Base-by-base conservation (phyloP, 2,797 vertebrate genomes). In the Gallinago solitaria region DNA sequence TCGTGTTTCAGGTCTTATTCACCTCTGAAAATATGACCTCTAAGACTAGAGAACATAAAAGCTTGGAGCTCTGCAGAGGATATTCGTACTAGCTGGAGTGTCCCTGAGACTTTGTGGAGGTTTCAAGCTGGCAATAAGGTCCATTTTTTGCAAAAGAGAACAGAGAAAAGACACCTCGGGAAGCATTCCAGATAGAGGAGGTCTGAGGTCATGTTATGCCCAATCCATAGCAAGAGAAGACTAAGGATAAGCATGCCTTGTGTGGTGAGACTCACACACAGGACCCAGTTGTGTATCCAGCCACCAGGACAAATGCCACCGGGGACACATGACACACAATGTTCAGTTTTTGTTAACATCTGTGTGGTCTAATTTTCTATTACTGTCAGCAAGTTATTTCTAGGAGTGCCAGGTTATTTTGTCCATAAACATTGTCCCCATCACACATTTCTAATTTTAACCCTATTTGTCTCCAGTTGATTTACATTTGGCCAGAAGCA, bases 371-470 rank as follows among this genome's bases (percentile, higher is more conserved):
- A 96, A 94, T 97, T 97, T 97, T 96, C 96, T 96, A 87, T 96
- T 94, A 89, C 95, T 97, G 97, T 97, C 97, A 97, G 97, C 97
- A 96, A 96, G 93, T 95, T 97, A 96, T 98, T 98, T 98, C 97
- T 88, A 95, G 75, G 91, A 94, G 97, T 94, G 95, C 97, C 96
- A 97, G 96, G 97, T 98, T 98, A 98, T 97, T 97, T 96, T 97
- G 96, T 96, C 97, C 96, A 97, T 98, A 98, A 98, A 98, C 95
- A 94, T 97, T 96, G 95, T 96, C 97, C 95, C 96, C 96, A 96
- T 97, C 97, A 98, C 97, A 96, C 97, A 98, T 97, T 98, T 97
- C 97, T 96, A 97, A 98, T 98, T 98, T 98, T 97, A 98, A 97
- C 97, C 94, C 97, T 97, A 98, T 98, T 98, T 98, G 97, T 98